A percentile compares a stretch with the other conserved stretches of the same genome.
Conservation (phyloP, 2,888 invertebrate species). For the Seira musarum region DNA sequence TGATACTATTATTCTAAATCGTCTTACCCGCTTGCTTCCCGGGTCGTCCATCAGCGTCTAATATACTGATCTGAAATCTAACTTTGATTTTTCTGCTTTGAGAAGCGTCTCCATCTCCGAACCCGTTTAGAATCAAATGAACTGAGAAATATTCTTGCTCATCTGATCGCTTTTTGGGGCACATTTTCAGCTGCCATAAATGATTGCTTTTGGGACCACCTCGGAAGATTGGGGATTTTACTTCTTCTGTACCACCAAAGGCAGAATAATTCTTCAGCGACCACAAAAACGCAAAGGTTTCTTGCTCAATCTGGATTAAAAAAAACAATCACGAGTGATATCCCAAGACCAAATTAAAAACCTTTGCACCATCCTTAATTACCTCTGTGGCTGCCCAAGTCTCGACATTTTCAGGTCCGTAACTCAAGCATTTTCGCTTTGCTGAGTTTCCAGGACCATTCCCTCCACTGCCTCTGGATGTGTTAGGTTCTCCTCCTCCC, state of each 20-base stretch:
- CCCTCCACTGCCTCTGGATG: constrained; percentile 21
- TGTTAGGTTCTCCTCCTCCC: constrained; percentile 25
- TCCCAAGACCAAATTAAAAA: not conserved
- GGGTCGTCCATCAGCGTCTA: constrained; percentile 67
- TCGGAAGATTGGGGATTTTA: constrained; percentile 66
- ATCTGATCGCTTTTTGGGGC: constrained; percentile 67
- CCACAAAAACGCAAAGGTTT: constrained; percentile 68
- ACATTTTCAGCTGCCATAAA: constrained; percentile 69
- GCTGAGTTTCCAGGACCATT: not conserved
- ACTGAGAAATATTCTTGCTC: constrained; percentile 68
- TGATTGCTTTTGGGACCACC: constrained; percentile 68
- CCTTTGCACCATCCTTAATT: not conserved
- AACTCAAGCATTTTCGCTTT: constrained; percentile 64
- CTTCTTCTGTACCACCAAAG: constrained; percentile 65
- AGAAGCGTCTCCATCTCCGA: constrained; percentile 64
- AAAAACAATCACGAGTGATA: not conserved
- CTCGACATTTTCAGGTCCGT: constrained; percentile 68
- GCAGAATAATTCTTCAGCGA: constrained; percentile 64
- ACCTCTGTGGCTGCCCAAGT: constrained; percentile 69
- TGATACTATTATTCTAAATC: too few species aligned
- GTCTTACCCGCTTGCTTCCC: constrained; percentile 68
- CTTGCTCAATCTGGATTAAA: constrained; percentile 67
- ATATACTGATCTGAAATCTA: constrained; percentile 67
- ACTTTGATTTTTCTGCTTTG: constrained; percentile 64
- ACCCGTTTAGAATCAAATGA: constrained; percentile 64